Conservation (phyloP, 2,113 vertebrate genomes). For the Python bivittatus region DNA sequence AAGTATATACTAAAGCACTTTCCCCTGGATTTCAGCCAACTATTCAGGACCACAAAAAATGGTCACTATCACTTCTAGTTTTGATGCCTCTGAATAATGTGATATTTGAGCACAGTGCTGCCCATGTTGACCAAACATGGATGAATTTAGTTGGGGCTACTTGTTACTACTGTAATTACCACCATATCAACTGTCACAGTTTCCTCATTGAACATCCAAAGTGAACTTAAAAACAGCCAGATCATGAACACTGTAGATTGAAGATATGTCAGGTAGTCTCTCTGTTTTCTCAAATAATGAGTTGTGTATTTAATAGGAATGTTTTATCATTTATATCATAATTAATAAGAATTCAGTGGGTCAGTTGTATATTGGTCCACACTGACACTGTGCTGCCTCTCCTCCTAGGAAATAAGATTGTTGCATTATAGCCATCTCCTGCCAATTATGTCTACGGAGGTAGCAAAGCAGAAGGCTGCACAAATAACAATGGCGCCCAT, state of each 20-base stretch:
- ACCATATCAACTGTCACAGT: not conserved
- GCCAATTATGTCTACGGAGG: conserved; percentile 22
- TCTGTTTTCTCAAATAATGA: conserved; percentile 20
- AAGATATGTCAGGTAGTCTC: not conserved
- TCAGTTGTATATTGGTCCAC: conserved; percentile 22
- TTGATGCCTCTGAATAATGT: not conserved
- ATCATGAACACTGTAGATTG: not conserved
- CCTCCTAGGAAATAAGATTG: not conserved
- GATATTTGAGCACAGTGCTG: not conserved
- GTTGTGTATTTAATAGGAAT: conserved; percentile 15
- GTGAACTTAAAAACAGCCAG: not conserved
- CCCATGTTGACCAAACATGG: no score
- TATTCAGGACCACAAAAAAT: not conserved
- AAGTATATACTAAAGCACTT: not conserved
- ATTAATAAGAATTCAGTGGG: conserved; percentile 18
- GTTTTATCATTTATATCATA: conserved; percentile 31
- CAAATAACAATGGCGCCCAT: conserved; percentile 49
- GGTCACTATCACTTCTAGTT: not conserved
- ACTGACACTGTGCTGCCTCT: conserved; percentile 10
- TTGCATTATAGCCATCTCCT: conserved; percentile 34
- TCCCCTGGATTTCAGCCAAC: not conserved
- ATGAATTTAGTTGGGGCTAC: not conserved
- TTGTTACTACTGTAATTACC: not conserved
- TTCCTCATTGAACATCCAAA: not conserved
- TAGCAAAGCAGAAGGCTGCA: conserved; percentile 38